These are phyloP conservation scores for Epinotia demarniana DNA, from an alignment of 2,888 invertebrate genomes.

Conservation along the genomic window DNA sequence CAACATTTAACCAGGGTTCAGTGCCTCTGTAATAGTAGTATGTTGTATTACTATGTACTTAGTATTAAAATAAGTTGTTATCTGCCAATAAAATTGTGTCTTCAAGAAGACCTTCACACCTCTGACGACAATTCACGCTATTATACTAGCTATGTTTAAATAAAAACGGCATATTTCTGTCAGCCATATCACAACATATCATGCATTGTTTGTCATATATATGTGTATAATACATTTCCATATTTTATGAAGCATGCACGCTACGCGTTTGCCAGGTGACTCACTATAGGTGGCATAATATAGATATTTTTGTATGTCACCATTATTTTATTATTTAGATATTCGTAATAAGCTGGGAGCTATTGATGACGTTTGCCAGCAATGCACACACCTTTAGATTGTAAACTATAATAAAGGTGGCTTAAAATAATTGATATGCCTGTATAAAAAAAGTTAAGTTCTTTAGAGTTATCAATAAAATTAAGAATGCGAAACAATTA, in stretches of 20 bases:
- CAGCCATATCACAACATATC: slow-evolving; percentile 34
- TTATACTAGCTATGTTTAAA: slow-evolving; percentile 24
- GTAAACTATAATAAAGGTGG: no score
- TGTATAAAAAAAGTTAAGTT: no score
- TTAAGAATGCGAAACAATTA: no score
- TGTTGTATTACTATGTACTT: neutral
- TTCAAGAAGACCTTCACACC: slow-evolving; percentile 21
- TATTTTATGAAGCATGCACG: slow-evolving; percentile 38
- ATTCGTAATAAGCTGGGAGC: neutral
- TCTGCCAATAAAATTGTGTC: neutral
- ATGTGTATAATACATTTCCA: slow-evolving; percentile 29
- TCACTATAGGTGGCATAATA: slow-evolving; percentile 27
- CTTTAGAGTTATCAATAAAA: no score
- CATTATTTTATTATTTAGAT: neutral
- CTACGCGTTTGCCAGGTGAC: slow-evolving; percentile 31
- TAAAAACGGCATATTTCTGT: slow-evolving; percentile 36
- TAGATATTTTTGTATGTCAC: slow-evolving; percentile 11
- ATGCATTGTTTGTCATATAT: slow-evolving; percentile 35
- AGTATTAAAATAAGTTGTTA: neutral
- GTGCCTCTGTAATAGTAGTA: neutral
- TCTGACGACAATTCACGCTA: slow-evolving; percentile 32
- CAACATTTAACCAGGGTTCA: neutral
- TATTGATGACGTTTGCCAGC: neutral
- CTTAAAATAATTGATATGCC: no score
- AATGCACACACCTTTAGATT: neutral